Evolutionary conservation across 2,113 vertebrate species (phyloP), one percentile per base, ranked within the genome.

Genomic region (Marmota monax): DNA sequence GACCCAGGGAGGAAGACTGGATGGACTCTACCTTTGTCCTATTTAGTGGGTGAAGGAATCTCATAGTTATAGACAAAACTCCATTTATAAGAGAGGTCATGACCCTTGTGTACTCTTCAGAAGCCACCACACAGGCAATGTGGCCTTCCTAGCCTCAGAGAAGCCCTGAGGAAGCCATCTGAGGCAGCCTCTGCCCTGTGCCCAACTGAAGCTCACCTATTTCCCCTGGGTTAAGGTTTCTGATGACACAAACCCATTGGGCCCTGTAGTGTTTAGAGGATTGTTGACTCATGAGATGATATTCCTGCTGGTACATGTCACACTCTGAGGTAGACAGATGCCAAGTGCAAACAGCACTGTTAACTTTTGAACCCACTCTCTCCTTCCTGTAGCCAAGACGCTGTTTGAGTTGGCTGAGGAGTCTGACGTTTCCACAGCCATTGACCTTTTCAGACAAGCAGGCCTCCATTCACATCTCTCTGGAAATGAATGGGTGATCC

Each of bases 331-430:
- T 95, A 73, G 86, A 79, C 14, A 5, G 37, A 58, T 42, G 88
- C 45, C 79, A 82, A 87, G 77, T 32, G 63, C 76, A 92, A 93
- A 92, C 77, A 90, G 48, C 61, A 23, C 51, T 84, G 63, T 69
- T 84, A 94, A 93, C 84, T 96, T 82, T 76, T 69, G 53, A 96
- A 96, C 92, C 69, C 63, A 34, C 18, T 90, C 88, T 93, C 77
- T 97, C 97, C 96, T 97, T 48, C 39, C 92, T 94, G 67, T 97
- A 99, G 99, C 99, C 86, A 99, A 99, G 98, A 99, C 99, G 11
- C 98, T 99, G 11, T 98, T 99, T 98, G 99, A 99, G 96, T 98
- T 99, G 96, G 99, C 99, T 29, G 98, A 99, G 63, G 99, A 99
- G 80, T 99, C 99, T 0, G 98, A 99, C 32, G 98, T 99, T 94